Evolutionary conservation across 2,888 invertebrate genomes (phyloP).

Genomic region (Calameuta idolon): DNA sequence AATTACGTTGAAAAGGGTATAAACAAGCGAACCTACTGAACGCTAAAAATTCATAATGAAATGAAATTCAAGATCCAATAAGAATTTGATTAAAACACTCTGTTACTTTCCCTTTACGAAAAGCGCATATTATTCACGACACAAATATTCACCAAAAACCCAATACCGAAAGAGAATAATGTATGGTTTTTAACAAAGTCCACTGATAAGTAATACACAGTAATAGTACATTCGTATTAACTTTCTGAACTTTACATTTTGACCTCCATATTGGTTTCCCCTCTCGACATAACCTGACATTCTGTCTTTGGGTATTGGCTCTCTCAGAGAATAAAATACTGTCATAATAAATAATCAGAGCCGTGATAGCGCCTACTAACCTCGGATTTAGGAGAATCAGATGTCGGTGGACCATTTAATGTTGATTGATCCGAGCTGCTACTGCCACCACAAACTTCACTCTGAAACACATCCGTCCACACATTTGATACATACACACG

Average conservation of each 20-base stretch:
- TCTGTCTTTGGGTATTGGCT: not conserved
- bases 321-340: not conserved
- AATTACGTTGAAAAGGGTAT: not conserved
- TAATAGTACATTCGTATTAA: not conserved
- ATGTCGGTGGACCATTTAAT: conserved; percentile 57
- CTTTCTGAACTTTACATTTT: not conserved
- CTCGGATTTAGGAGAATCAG: conserved; percentile 60
- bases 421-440: conserved; percentile 55
- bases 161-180: not conserved
- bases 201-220: too few relatives aligned
- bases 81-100: not conserved
- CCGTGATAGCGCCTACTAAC: conserved; percentile 47
- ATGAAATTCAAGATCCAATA: not conserved
- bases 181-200: not conserved
- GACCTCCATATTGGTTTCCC: not conserved
- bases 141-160: not conserved
- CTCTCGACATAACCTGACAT: not conserved
- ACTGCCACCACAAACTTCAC: conserved; percentile 47
- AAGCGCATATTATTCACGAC: not conserved
- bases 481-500: not conserved
- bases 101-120: not conserved
- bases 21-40: not conserved
- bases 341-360: not conserved
- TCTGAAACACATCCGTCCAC: conserved; percentile 37
- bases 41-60: not conserved